phyloP scores from a whole-genome alignment of 1,140 invertebrate genomes.

The Eulimnadia texana region DNA sequence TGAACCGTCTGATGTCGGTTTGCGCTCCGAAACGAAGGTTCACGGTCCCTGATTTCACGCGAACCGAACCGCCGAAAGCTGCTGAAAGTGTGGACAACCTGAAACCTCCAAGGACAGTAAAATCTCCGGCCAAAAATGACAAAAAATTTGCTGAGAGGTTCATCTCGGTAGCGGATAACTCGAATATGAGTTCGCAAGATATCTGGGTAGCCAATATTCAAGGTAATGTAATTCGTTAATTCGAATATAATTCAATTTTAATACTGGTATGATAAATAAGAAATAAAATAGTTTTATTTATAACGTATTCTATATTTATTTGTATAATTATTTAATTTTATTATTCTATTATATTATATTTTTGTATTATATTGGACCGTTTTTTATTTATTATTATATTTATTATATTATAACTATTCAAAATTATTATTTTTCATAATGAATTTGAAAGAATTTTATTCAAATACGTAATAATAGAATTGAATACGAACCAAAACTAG shows the following conservation, averaged over 20 bases:
- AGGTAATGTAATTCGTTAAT: background rate
- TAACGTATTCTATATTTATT: too few relatives aligned
- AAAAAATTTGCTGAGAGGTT: background rate
- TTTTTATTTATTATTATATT: too few relatives aligned
- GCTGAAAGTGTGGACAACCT: background rate
- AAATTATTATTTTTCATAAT: too few relatives aligned
- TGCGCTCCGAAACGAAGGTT: background rate
- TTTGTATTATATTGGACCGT: too few relatives aligned
- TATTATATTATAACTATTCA: too few relatives aligned
- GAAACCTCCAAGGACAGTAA: background rate
- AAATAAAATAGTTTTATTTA: too few relatives aligned
- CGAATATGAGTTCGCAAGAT: conserved; percentile 5
- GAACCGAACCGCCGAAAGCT: background rate
- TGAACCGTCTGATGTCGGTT: background rate
- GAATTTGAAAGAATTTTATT: too few relatives aligned
- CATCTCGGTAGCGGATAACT: background rate
- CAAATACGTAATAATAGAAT: too few relatives aligned
- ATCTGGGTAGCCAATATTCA: conserved; percentile 7
- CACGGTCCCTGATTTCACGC: background rate
- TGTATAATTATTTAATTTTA: too few relatives aligned
- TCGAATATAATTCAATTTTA: background rate
- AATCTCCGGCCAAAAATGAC: background rate
- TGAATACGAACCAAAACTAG: too few relatives aligned
- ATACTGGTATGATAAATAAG: too few relatives aligned
- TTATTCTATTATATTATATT: too few relatives aligned